Evolutionary conservation across 2,113 vertebrate species (phyloP).

Genomic region (Onychorhynchus coronatus): DNA sequence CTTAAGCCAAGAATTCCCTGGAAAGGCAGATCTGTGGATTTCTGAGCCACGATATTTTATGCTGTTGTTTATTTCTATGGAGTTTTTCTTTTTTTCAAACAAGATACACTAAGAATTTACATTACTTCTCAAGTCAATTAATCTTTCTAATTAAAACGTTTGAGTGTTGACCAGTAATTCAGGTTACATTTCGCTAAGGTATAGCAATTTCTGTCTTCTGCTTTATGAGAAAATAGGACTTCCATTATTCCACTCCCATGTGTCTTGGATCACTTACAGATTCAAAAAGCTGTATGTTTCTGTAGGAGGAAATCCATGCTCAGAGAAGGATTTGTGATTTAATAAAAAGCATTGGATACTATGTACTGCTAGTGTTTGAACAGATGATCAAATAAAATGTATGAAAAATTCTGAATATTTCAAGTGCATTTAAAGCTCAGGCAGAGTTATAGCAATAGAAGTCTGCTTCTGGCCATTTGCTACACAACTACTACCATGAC

Average conservation of each 20-base stretch:
- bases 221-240: not conserved
- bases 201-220: not conserved
- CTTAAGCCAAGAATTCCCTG: not conserved
- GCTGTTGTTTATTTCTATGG: not conserved
- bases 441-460: not conserved
- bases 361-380: not conserved
- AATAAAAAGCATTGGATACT: not conserved
- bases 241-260: not conserved
- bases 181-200: not conserved
- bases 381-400: not conserved
- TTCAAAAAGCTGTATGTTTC: not conserved
- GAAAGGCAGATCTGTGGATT: not conserved
- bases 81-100: not conserved
- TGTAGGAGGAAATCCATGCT: not conserved
- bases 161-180: not conserved
- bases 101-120: not conserved
- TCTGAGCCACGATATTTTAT: not conserved
- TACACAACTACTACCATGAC: not conserved
- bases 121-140: not conserved
- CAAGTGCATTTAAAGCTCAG: not conserved
- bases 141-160: not conserved
- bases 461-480: not conserved
- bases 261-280: not conserved
- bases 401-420: constrained; percentile 35
- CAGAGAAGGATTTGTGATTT: not conserved